These are phyloP conservation scores for pig (Sus scrofa) DNA, from an alignment of 2,113 vertebrate species.

Conservation along the genomic window T2T-Sscrofa CM000819.6:9671501-9672000, in stretches of 20 bases:
- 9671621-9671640: too few relatives aligned
- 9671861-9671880: neutral
- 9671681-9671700: too few relatives aligned
- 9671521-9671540: too few relatives aligned
- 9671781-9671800: neutral
- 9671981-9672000: neutral
- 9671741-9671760: neutral
- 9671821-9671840: neutral
- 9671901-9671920: neutral
- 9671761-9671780: neutral
- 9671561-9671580: too few relatives aligned
- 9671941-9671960: neutral
- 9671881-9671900: neutral
- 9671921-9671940: neutral
- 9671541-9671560: too few relatives aligned
- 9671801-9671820: neutral
- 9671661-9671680: too few relatives aligned
- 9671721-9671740: too few relatives aligned
- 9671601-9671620: too few relatives aligned
- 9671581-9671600: too few relatives aligned
- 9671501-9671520: too few relatives aligned
- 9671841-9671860: neutral
- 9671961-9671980: neutral
- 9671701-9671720: too few relatives aligned
- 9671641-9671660: too few relatives aligned